Conservation (phyloP, 2,888 invertebrate genomes). For the Eupithecia tripunctaria region DNA sequence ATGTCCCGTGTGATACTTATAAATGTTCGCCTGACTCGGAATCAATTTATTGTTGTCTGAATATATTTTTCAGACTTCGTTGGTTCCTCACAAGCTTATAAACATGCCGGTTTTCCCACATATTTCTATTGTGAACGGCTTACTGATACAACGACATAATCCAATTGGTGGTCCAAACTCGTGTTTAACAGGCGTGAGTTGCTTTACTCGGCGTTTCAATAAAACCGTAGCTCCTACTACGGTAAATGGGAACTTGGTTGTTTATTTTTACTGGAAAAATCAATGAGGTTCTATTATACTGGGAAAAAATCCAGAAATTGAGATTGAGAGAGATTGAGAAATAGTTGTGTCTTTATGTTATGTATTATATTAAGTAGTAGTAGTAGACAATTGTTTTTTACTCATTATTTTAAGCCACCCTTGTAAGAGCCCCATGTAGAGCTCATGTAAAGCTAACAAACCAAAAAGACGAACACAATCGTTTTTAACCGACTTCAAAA, state of each 20-base stretch:
- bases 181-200: constrained; percentile 70
- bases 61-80: constrained; percentile 8
- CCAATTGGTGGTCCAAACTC: constrained; percentile 72
- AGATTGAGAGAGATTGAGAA: too few species aligned
- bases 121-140: constrained; percentile 51
- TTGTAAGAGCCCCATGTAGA: too few species aligned
- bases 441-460: too few species aligned
- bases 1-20: neutral
- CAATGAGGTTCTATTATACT: too few species aligned
- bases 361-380: too few species aligned
- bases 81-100: constrained; percentile 20
- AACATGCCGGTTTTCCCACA: constrained; percentile 31
- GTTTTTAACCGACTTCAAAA: too few species aligned
- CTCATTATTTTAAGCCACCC: too few species aligned
- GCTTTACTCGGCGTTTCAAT: constrained; percentile 63
- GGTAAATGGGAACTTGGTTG: neutral
- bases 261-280: neutral
- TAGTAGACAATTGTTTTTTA: too few species aligned
- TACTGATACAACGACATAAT: constrained; percentile 71
- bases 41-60: neutral
- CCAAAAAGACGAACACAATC: too few species aligned
- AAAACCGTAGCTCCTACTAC: constrained; percentile 47
- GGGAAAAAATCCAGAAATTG: too few species aligned
- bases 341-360: neutral
- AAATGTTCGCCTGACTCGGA: neutral